These are phyloP conservation scores for Onychomys leucogaster DNA, from an alignment of 2,797 vertebrate genomes.

Conservation along the genomic window DNA sequence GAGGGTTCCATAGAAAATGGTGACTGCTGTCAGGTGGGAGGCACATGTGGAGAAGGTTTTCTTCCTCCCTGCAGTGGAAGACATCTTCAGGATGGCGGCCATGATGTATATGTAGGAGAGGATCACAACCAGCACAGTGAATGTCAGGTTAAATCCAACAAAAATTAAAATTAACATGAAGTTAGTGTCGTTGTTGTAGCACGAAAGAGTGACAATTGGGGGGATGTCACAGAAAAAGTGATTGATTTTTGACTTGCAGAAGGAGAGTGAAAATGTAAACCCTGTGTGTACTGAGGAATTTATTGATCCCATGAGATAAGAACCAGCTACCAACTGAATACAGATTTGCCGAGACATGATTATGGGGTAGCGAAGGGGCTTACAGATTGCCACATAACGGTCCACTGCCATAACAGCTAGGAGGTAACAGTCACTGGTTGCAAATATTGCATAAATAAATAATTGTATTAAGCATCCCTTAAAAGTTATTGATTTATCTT, in stretches of 20 bases:
- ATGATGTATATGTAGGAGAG: constrained; percentile 59
- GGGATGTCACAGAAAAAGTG: constrained; percentile 75
- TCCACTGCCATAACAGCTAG: constrained; percentile 70
- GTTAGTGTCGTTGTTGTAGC: constrained; percentile 52
- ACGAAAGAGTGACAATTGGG: constrained; percentile 65
- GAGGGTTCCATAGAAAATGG: constrained; percentile 63
- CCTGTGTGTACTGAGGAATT: constrained; percentile 69
- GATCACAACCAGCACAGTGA: neutral
- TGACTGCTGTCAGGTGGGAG: constrained; percentile 64
- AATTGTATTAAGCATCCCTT: constrained; percentile 48
- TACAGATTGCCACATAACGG: constrained; percentile 69
- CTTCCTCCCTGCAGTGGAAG: constrained; percentile 38
- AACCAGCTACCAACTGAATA: constrained; percentile 37
- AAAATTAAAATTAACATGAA: constrained; percentile 38
- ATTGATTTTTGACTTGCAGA: constrained; percentile 67
- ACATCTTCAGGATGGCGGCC: constrained; percentile 50
- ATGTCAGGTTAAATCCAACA: constrained; percentile 66
- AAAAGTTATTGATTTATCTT: constrained; percentile 62
- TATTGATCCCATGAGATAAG: constrained; percentile 59
- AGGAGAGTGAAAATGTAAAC: constrained; percentile 69
- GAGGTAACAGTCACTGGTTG: constrained; percentile 57
- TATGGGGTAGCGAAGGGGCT: constrained; percentile 51
- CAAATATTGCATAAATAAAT: constrained; percentile 68
- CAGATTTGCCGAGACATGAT: constrained; percentile 54
- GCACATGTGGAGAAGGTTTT: constrained; percentile 63